Evolutionary conservation across 2,888 invertebrate genomes (phyloP), one percentile per base, ranked within the genome.

Genomic region (Drosophila meridiana): DNA sequence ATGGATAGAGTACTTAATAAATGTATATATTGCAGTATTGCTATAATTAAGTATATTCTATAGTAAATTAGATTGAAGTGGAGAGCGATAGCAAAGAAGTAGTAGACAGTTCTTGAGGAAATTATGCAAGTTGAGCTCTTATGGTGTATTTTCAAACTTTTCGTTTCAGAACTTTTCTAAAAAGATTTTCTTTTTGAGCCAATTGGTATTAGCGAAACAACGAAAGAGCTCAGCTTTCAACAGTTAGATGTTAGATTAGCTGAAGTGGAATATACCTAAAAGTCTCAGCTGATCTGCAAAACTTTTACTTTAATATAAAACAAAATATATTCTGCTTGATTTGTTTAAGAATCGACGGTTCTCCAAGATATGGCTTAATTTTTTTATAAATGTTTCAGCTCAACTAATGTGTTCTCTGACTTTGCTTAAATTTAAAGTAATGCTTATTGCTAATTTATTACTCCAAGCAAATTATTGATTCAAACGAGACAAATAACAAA

Each of bases 101-200:
- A 76, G 79, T 66, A 76, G 79, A 81, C 36, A 82, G 82, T 72
- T 55, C 57, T 71, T 69, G 40, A 42, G 43, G 47, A 71, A 70
- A 67, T 66, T 79, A 50, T 72, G 57, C 36, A 84, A 87, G 85
- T 78, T 85, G 89, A 88, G 87, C 85, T 87, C 82, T 80, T 66
- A 32, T 40, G 59, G 30, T 58, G 61, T n/a, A 59, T 38, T 28
- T 64, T 61, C 20, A 1, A 8, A 42, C 57, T 63, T 61, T 66
- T 52, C 30, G 38, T 43, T 63, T 53, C 9, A 58, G 14, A 50
- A 40, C 65, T 7, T 65, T 59, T 11, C 13, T 8, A 36, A 11
- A n/a, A 47, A 45, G 32, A 38, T 36, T 55, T 55, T 78, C 26
- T 34, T 50, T 66, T 48, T 14, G 43, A 56, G 70, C 80, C 79